Percentiles rank a stretch among this genome's conserved stretches.
Conservation (phyloP, 2,797 vertebrate genomes). For the Epinephelus awoara region DNA sequence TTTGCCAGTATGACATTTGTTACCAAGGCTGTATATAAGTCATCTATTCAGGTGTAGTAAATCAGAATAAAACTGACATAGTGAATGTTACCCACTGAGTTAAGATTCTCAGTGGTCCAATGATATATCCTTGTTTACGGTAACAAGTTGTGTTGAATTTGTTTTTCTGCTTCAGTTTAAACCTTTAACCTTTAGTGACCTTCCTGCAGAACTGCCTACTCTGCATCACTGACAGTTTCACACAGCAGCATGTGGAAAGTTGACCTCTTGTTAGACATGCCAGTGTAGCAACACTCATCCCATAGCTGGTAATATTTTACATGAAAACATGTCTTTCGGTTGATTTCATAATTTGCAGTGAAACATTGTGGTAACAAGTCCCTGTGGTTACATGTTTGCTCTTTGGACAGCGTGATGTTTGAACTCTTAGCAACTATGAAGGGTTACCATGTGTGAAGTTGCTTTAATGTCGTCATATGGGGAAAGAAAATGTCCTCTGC, state of each 20-base stretch:
- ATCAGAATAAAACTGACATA: slow-evolving; percentile 34
- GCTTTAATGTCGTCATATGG: slow-evolving; percentile 21
- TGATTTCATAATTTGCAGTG: slow-evolving; percentile 37
- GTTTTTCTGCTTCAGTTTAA: slow-evolving; percentile 47
- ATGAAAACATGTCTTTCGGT: slow-evolving; percentile 14
- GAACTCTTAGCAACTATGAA: slow-evolving; percentile 7
- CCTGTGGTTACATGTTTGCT: slow-evolving; percentile 36
- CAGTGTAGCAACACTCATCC: slow-evolving; percentile 18
- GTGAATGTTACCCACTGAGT: slow-evolving; percentile 14
- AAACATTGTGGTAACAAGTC: slow-evolving; percentile 12
- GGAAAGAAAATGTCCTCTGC: slow-evolving; percentile 11
- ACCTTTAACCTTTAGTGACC: slow-evolving; percentile 54
- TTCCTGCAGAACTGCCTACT: slow-evolving; percentile 47
- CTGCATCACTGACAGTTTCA: slow-evolving; percentile 53
- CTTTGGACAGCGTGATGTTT: slow-evolving; percentile 26
- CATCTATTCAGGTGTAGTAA: not conserved
- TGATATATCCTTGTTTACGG: slow-evolving; percentile 10
- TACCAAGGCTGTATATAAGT: slow-evolving; percentile 31
- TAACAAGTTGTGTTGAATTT: slow-evolving; percentile 18
- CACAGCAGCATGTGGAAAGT: slow-evolving; percentile 42
- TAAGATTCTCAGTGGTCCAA: slow-evolving; percentile 7
- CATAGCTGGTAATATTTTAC: not conserved
- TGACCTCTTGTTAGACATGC: slow-evolving; percentile 35
- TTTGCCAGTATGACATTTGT: slow-evolving; percentile 21
- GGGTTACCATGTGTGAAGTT: slow-evolving; percentile 14